Evolutionary conservation across 2,113 vertebrate genomes (phyloP), one percentile per base, ranked within the genome.

Genomic region (Polypterus senegalus): DNA sequence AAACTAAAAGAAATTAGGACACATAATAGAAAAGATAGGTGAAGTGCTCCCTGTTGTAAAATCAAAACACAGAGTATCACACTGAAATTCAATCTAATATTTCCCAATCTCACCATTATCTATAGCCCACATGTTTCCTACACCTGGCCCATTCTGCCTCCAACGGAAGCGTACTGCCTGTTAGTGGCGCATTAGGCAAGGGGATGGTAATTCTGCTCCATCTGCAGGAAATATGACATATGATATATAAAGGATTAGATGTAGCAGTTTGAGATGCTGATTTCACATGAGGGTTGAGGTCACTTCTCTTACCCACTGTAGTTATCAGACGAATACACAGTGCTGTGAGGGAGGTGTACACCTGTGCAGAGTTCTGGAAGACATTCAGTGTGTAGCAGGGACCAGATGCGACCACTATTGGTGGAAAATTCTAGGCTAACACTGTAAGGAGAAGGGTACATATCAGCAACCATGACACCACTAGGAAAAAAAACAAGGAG

Each of bases 141-240:
- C 67, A 70, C 92, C 86, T 3, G 79, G 75, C 71, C 92, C 91
- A 0, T 74, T 89, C 77, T 98, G 96, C 69, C 88, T 92, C 96
- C 96, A 99, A 65, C 91, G 92, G 73, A 99, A 91, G 60, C 90
- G 88, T 95, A 62, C 83, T 85, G 43, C 81, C 88, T 47, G 95
- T 94, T 57, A 99, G 79, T 0, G 92, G 94, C 44, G 92, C 88
- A 0, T 96, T 97, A 65, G 96, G 93, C 71, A 99, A 83, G 47
- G 93, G 94, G 73, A 92, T 87, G 1, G 92, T 92, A 79, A 99
- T 90, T 76, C 96, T 85, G 63, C 90, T 97, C 96, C 96, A 99
- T 61, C 95, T 99, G 75, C 58, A 79, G 48, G 65, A 57, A 61
- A 61, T 49, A 49, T 52, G 27, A 58, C 59, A 64, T 9, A 27